These are phyloP conservation scores for Gymnorhina tibicen DNA, from an alignment of 2,113 vertebrate species.

Conservation along the genomic window DNA sequence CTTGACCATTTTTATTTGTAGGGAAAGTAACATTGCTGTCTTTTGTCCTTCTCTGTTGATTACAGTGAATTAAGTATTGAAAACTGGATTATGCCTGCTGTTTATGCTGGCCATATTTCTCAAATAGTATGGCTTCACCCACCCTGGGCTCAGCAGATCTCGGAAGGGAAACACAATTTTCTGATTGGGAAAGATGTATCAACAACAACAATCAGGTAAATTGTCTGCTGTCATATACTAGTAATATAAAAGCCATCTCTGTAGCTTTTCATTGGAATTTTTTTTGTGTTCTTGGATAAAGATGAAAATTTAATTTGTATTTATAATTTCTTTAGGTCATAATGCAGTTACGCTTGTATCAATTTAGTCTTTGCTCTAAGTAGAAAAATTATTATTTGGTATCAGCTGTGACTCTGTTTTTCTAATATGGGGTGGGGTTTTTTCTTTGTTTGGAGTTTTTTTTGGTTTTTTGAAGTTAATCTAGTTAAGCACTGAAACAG, in stretches of 20 bases:
- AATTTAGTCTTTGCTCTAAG: not conserved
- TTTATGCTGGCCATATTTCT: constrained; percentile 94
- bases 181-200: constrained; percentile 86
- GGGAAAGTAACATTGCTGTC: not conserved
- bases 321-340: not conserved
- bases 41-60: not conserved
- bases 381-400: not conserved
- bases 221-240: not conserved
- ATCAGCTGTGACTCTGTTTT: not conserved
- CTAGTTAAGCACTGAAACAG: not conserved
- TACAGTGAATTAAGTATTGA: constrained; percentile 94
- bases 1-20: not conserved
- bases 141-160: constrained; percentile 92
- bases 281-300: not conserved
- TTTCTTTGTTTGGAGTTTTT: not conserved
- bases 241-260: not conserved
- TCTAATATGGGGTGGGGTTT: accelerated
- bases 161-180: constrained; percentile 87
- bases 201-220: constrained; percentile 95
- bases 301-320: not conserved
- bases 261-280: not conserved
- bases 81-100: constrained; percentile 98
- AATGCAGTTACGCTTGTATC: not conserved
- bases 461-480: not conserved
- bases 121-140: constrained; percentile 92